A percentile compares a stretch with the other conserved stretches of the same genome.
Evolutionary conservation across 2,888 invertebrate genomes (phyloP).

Genomic region (Epinotia nisella): DNA sequence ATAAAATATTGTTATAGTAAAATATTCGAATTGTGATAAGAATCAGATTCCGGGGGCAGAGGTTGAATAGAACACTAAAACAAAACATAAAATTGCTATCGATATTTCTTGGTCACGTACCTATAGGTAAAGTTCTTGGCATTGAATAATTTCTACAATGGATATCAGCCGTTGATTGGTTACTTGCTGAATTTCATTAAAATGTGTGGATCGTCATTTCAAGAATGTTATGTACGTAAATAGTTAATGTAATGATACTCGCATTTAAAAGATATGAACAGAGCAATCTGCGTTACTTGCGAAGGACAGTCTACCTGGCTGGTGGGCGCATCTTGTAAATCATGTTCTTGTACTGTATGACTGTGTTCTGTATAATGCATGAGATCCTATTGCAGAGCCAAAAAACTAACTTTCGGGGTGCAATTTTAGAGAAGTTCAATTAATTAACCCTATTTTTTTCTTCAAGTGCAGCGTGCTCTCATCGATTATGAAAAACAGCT

Average conservation of each 20-base stretch:
- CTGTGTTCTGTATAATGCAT: too few relatives aligned
- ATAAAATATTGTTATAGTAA: neutral
- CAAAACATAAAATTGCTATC: slow-evolving; percentile 16
- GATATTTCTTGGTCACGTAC: slow-evolving; percentile 10
- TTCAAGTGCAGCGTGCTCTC: too few relatives aligned
- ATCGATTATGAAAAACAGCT: too few relatives aligned
- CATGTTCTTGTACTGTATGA: too few relatives aligned
- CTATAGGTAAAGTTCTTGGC: neutral
- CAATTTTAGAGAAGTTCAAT: too few relatives aligned
- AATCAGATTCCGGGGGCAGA: slow-evolving; percentile 8
- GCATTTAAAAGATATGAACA: neutral
- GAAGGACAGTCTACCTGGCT: neutral
- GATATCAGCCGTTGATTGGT: slow-evolving; percentile 1
- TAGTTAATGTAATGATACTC: neutral
- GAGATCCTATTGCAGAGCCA: too few relatives aligned
- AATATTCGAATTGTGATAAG: neutral
- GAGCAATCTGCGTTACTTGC: neutral
- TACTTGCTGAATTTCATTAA: slow-evolving; percentile 8
- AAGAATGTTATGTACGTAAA: slow-evolving; percentile 14
- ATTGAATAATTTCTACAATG: slow-evolving; percentile 12
- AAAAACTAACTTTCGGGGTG: too few relatives aligned
- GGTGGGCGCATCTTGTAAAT: neutral
- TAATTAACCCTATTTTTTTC: too few relatives aligned
- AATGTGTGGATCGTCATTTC: slow-evolving; percentile 6
- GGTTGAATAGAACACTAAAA: slow-evolving; percentile 20